These are phyloP conservation scores for Dynastes hyllus DNA, from an alignment of 2,888 invertebrate genomes.

Conservation along the genomic window DNA sequence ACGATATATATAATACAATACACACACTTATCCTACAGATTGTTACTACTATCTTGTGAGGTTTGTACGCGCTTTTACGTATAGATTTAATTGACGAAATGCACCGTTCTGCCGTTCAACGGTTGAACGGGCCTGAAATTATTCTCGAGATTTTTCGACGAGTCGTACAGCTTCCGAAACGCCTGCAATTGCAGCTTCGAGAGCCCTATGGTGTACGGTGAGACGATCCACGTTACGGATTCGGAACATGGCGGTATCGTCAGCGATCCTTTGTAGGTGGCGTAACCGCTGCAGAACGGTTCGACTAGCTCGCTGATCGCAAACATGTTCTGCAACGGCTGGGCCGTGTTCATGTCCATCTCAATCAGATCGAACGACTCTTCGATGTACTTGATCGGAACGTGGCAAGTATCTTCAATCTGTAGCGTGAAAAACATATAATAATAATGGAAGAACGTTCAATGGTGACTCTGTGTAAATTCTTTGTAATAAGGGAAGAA, in stretches of 20 bases:
- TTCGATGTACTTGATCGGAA: constrained; percentile 48
- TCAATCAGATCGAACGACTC: constrained; percentile 49
- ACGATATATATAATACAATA: background rate
- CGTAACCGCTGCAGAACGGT: constrained; percentile 55
- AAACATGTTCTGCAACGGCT: constrained; percentile 52
- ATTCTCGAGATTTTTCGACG: constrained; percentile 53
- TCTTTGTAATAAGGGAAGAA: too few species aligned
- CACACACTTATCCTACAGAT: background rate
- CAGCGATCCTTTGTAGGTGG: constrained; percentile 81
- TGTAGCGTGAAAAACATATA: background rate
- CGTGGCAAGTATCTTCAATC: constrained; percentile 49
- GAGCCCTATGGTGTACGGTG: constrained; percentile 80
- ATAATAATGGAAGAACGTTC: background rate
- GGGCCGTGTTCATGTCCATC: constrained; percentile 48
- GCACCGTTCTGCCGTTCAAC: constrained; percentile 56
- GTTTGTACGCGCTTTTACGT: background rate
- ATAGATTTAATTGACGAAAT: constrained; percentile 46
- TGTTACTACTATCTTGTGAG: too few species aligned
- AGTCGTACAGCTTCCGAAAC: constrained; percentile 54
- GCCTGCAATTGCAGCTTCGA: constrained; percentile 75
- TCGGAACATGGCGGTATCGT: constrained; percentile 86
- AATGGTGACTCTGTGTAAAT: too few species aligned
- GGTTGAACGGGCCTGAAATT: constrained; percentile 58
- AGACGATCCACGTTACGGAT: constrained; percentile 84
- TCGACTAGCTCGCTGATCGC: constrained; percentile 51